Base-by-base conservation (phyloP, 1,140 invertebrate genomes). In the Trichonephila clavipes region DNA sequence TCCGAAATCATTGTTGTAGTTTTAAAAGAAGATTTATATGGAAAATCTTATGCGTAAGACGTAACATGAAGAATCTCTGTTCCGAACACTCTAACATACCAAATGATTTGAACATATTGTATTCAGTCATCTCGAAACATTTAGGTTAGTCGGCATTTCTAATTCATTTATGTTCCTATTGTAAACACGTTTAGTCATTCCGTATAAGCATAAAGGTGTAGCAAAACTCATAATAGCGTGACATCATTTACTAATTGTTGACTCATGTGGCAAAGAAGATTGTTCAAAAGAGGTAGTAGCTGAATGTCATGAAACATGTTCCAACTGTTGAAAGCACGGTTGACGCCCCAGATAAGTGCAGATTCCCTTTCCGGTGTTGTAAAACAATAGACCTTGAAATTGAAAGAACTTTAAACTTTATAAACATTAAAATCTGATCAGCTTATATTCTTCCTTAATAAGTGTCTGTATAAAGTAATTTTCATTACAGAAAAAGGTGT, bases 241-340 rank as follows among this genome's bases (percentile, higher is more conserved):
- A 89, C 88, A 89, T 77, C 88, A 77, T 72, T 72, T 28, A 44
- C 66, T 89, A 89, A 77, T 89, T 89, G 88, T 62, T 51, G 88
- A 72, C 21, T 89, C 66, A 77, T 77, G 66, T 21, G 34, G 34
- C 61, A 40, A 62, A 40, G 59, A 64, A 66, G 28, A 51, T 85
- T 85, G 21, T 58, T 34, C 72, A 34, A 77, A 77, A 40, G 72
- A 77, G 72, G 72, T 77, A 77, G 72, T 16, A 77, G 18, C 16
- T 24, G 24, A 85, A 59, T 85, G 24, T 16, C 44, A 85, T 85
- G 21, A 28, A 85, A 85, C 51, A 58, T 59, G 83, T 85, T 61
- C 12, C 21, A 51, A 61, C 16, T 85, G 83, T 19, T 61, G 83
- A 85, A 85, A 85, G 59, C 86, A 51, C 10, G 28, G 58, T 64